Base-by-base conservation (phyloP, 2,888 invertebrate species). In the Dioctria rufipes region DNA sequence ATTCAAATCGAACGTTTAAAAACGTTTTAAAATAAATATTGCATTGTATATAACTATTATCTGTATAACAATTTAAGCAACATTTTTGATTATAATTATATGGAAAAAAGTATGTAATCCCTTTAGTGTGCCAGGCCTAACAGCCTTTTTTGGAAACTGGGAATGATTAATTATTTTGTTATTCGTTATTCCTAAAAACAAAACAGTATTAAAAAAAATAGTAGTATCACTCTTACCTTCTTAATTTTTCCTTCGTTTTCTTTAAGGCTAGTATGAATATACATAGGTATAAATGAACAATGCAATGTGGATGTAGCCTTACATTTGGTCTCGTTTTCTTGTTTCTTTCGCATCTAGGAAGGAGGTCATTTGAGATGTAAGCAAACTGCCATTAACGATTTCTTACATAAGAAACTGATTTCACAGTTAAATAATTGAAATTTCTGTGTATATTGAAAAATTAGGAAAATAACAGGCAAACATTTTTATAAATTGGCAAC, bases 1-100 rank as follows among this genome's bases (percentile, higher is more conserved):
- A 66, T 66, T 66, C 43, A 40, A 66, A 42, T n/a, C 4, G 43
- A 66, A 43, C 54, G 54, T 54, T 54, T 54, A 54, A 54, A 54
- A 54, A 54, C 54, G 54, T 54, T 54, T 54, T 54, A 54, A 54
- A 54, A 54, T 54, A 11, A 54, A 11, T 54, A 54, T 54, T 54
- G 11, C 11, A 54, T 54, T 54, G 54, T 54, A 54, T 11, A 54
- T 54, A 54, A 11, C 6, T 54, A 54, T 25, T 25, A 25, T 25
- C 25, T 25, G 25, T 25, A 25, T 25, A n/a, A 54, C 8, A n/a
- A 54, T 54, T 54, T 54, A 54, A 11, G 25, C 11, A n/a, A 54
- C 0, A 54, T 46, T 9, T 9, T 46, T 46, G 49, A 46, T 9
- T 46, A 6, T 46, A 25, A 25, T 25, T 25, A 25, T 25, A 25